Base-by-base conservation (phyloP, 2,888 invertebrate genomes). In the Pocota personata region DNA sequence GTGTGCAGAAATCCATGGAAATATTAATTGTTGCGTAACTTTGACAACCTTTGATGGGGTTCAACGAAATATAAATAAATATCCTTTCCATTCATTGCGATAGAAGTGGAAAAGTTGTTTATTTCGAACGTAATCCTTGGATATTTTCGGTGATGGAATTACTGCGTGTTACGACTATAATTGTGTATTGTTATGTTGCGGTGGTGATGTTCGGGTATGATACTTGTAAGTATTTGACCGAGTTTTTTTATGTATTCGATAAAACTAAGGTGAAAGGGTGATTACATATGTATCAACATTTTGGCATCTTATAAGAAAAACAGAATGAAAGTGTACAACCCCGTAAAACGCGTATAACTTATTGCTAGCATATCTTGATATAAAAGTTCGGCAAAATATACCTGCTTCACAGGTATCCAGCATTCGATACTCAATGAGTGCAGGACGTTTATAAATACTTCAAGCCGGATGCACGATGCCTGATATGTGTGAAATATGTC, bases 31-130 rank as follows among this genome's bases (percentile, higher is more conserved):
- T 69, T 79, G 40, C 50, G 75, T 69, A 75, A 30, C 73, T 79
- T 75, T 75, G 50, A 52, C 75, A 71, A 79, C 69, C 73, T 79
- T 71, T 64, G 79, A 75, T 84, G 52, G 64, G 67, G 48, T 69
- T 84, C 57, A 57, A 14, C 32, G 73, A 30, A 79, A 62, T 79
- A 69, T 58, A 69, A 69, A 69, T 62, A 69, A 62, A 69, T 69
- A 69, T 60, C 60, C n/a, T 37, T n/a, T 37, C 69, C 32, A 78
- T 50, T 66, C 64, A 52, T 60, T 7, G 55, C 19, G 50, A 62
- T 64, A 10, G 69, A 58, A 46, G 64, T 35, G 55, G 57, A 32
- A 71, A 66, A 66, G 71, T 83, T 78, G 83, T 78, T 83, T 78
- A 67, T 72, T 62, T 27, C 35, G n/a, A 67, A 32, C 21, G n/a